phyloP scores from a whole-genome alignment of 2,888 invertebrate genomes.

The Sarcophaga caerulescens region DNA sequence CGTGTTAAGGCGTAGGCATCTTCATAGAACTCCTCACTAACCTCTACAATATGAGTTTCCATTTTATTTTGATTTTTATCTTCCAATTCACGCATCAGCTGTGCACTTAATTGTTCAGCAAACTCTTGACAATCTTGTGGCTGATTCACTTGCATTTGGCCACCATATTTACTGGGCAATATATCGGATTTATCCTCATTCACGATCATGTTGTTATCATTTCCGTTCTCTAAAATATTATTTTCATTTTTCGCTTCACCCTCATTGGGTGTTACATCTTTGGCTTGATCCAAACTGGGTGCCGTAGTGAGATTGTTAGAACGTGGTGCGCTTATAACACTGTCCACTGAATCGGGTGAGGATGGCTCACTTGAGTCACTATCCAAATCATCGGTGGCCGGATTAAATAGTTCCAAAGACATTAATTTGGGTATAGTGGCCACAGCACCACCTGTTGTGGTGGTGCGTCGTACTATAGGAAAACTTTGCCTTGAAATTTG shows the following conservation, averaged over 20 bases:
- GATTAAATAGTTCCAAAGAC: conserved; percentile 92
- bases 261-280: conserved; percentile 38
- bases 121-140: conserved; percentile 88
- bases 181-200: conserved; percentile 76
- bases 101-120: conserved; percentile 91
- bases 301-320: conserved; percentile 69
- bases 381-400: conserved; percentile 94
- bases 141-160: conserved; percentile 73
- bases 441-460: conserved; percentile 80
- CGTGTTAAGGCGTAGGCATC: conserved; percentile 70
- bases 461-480: conserved; percentile 86
- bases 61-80: conserved; percentile 77
- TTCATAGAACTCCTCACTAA: conserved; percentile 75
- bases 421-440: conserved; percentile 88
- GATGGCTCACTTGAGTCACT: conserved; percentile 92
- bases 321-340: conserved; percentile 88
- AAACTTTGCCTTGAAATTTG: conserved; percentile 81
- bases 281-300: conserved; percentile 52
- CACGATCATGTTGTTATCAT: conserved; percentile 72
- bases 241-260: conserved; percentile 21
- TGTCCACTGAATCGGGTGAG: conserved; percentile 93
- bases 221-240: conserved; percentile 15
- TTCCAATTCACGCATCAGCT: conserved; percentile 89
- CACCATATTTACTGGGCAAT: conserved; percentile 73
- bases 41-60: conserved; percentile 75